Conservation (phyloP, 1,140 invertebrate species). For the Hormaphis cornu region DNA sequence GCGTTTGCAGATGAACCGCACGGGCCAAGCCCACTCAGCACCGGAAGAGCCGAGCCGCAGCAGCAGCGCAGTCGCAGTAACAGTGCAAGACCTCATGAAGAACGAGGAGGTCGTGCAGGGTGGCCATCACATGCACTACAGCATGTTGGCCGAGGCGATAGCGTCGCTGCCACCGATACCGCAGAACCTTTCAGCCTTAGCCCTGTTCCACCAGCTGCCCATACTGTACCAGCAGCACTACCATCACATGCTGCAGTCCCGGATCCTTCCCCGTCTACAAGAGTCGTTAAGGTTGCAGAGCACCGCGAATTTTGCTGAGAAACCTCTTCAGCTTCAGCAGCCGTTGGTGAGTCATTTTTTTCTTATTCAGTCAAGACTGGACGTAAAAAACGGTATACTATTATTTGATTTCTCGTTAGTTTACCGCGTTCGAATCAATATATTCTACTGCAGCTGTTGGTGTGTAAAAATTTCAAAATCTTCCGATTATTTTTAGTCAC, state of each 20-base stretch:
- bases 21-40: not conserved
- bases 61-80: no score
- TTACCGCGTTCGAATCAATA: no score
- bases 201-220: slow-evolving; percentile 27
- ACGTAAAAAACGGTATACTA: no score
- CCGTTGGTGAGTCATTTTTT: not conserved
- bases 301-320: not conserved
- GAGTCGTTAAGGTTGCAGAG: slow-evolving; percentile 34
- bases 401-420: no score
- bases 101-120: slow-evolving; percentile 2
- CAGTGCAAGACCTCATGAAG: slow-evolving; percentile 13
- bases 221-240: slow-evolving; percentile 36
- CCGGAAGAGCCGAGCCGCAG: not conserved
- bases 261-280: slow-evolving; percentile 36
- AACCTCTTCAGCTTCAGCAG: not conserved
- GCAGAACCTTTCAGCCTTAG: slow-evolving; percentile 19
- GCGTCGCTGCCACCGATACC: slow-evolving; percentile 20
- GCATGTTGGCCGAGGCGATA: slow-evolving; percentile 23
- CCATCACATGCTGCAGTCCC: slow-evolving; percentile 33
- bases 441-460: no score
- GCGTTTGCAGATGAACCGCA: slow-evolving; percentile 23
- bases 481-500: no score
- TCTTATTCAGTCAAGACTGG: no score
- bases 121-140: not conserved
- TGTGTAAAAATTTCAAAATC: no score